phyloP scores from a whole-genome alignment of 2,797 vertebrate species.

The Typhlichthys eigenmanni region DNA sequence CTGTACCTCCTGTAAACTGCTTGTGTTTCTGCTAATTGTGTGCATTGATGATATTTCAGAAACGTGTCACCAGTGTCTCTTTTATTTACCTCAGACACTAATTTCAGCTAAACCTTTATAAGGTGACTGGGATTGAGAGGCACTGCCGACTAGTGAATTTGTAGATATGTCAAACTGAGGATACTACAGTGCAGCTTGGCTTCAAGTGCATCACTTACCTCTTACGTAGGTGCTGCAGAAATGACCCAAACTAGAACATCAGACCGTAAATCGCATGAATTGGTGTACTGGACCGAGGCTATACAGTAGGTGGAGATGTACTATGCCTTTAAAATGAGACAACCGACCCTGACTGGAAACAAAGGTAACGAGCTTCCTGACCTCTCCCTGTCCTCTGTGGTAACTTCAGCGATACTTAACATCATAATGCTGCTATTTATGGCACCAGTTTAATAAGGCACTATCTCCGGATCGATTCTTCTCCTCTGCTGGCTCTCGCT shows the following conservation, averaged over 20 bases:
- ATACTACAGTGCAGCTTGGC: no score
- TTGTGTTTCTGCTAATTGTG: conserved; percentile 75
- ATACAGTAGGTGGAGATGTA: no score
- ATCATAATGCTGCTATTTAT: conserved; percentile 87
- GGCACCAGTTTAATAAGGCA: conserved; percentile 87
- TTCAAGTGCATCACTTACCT: neutral
- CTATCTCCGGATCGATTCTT: conserved; percentile 93
- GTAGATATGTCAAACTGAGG: no score
- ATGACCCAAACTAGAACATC: no score
- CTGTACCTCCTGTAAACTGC: conserved; percentile 66
- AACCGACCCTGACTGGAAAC: conserved; percentile 30
- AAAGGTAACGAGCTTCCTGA: conserved; percentile 48
- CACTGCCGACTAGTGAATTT: no score
- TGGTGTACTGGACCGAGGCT: no score
- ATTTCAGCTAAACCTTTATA: conserved; percentile 2
- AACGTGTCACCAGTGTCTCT: conserved; percentile 70
- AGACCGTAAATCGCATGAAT: no score
- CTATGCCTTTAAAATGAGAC: no score
- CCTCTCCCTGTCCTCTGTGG: conserved; percentile 65
- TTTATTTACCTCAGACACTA: conserved; percentile 47
- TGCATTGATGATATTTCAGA: conserved; percentile 72
- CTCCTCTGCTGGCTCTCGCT: conserved; percentile 73
- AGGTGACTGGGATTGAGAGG: no score
- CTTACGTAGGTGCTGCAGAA: no score
- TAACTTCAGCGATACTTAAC: conserved; percentile 75